These are phyloP conservation scores for Hydractinia echinata DNA, from an alignment of 30 jellyfish, hydroid and myxozoan species.

Conservation along the genomic window DNA sequence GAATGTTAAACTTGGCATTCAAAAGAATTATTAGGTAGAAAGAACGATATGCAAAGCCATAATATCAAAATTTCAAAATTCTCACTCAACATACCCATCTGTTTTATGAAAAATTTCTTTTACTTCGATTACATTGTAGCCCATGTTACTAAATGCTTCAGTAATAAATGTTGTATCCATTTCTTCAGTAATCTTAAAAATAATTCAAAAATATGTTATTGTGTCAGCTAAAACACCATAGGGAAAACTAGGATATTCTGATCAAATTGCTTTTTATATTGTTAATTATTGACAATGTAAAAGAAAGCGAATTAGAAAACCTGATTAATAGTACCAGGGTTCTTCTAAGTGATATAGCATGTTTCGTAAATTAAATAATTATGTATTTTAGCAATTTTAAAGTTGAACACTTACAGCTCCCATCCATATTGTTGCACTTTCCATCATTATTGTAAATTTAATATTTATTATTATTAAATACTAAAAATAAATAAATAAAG, in stretches of 20 bases:
- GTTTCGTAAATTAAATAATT: background rate
- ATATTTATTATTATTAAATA: background rate
- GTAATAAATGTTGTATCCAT: conserved; percentile 65
- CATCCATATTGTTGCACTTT: conserved; percentile 68
- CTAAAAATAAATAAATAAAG: too few relatives aligned
- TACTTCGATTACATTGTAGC: conserved; percentile 52
- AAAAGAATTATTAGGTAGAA: too few relatives aligned
- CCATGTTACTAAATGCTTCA: conserved; percentile 84
- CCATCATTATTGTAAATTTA: conserved; percentile 18
- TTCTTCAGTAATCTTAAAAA: conserved; percentile 34
- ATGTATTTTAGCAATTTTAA: background rate
- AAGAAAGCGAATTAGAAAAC: too few relatives aligned
- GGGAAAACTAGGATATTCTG: background rate
- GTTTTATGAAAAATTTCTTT: conserved; percentile 49
- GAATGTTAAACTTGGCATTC: too few relatives aligned
- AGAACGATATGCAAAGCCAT: too few relatives aligned
- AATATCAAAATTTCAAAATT: too few relatives aligned
- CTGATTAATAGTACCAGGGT: too few relatives aligned
- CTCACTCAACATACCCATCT: conserved; percentile 36
- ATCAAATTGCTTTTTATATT: background rate
- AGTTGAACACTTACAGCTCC: conserved; percentile 60
- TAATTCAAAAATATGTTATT: conserved; percentile 1
- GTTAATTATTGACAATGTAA: too few relatives aligned
- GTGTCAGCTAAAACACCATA: background rate
- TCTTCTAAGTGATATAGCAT: too few relatives aligned